Evolutionary conservation across 2,113 vertebrate species (phyloP).

Genomic region (Catharus bicknelli): DNA sequence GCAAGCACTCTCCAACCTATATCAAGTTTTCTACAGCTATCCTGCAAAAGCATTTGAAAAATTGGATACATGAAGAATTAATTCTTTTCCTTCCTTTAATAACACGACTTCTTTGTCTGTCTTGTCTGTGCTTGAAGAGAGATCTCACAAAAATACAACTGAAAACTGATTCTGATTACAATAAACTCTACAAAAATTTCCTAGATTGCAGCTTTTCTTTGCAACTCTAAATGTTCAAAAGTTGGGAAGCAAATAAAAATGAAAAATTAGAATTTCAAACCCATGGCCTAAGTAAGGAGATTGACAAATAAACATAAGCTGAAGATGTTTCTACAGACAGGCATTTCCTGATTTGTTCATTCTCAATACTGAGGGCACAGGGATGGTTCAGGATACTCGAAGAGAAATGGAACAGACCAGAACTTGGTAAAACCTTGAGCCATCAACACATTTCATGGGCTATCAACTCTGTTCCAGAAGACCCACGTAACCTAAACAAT

Average conservation of each 20-base stretch:
- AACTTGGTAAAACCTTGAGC: background rate
- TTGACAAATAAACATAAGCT: background rate
- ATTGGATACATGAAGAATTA: background rate
- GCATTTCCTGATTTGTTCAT: background rate
- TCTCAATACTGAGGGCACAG: background rate
- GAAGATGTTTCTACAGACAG: background rate
- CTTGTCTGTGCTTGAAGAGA: background rate
- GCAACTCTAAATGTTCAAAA: background rate
- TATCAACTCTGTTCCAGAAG: background rate
- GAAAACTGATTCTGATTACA: background rate
- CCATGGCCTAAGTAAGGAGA: background rate
- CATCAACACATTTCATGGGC: background rate
- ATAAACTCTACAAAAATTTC: background rate
- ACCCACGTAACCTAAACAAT: fast-evolving
- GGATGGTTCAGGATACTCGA: background rate
- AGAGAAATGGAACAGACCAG: background rate
- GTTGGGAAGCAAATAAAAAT: background rate
- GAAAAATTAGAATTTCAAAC: background rate
- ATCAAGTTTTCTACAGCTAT: background rate
- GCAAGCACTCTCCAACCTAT: background rate
- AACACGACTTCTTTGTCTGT: fast-evolving
- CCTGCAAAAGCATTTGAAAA: background rate
- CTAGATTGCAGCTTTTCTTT: background rate
- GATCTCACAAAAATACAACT: background rate
- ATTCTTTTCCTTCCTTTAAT: background rate